phyloP scores from a whole-genome alignment of 2,113 vertebrate species.

The Malurus cyaneus region DNA sequence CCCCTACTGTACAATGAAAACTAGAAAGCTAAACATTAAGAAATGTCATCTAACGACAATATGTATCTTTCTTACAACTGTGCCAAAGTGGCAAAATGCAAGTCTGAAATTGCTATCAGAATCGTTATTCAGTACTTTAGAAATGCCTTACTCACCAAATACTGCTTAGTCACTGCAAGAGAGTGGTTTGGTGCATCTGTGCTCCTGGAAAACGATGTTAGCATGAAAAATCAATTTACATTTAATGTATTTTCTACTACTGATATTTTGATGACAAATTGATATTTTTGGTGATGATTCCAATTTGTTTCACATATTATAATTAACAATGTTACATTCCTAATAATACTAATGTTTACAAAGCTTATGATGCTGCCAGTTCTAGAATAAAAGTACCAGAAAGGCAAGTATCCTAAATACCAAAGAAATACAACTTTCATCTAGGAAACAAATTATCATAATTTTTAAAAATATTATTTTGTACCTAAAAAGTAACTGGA shows the following conservation, averaged over 20 bases:
- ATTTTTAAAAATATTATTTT: not conserved
- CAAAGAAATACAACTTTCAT: not conserved
- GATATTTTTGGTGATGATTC: not conserved
- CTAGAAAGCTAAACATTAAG: not conserved
- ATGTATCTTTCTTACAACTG: not conserved
- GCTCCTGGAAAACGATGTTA: not conserved
- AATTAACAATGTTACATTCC: not conserved
- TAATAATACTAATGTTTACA: not conserved
- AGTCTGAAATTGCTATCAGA: not conserved
- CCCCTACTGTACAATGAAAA: not conserved
- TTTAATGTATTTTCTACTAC: not conserved
- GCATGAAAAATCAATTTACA: not conserved
- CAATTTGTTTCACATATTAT: not conserved
- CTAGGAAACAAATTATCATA: not conserved
- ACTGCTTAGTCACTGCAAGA: constrained; percentile 14
- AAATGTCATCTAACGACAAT: not conserved
- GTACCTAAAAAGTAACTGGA: not conserved
- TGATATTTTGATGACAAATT: not conserved
- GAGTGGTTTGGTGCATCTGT: not conserved
- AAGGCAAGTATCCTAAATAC: not conserved
- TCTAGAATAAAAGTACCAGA: not conserved
- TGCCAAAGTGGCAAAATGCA: not conserved
- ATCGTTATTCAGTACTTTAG: not conserved
- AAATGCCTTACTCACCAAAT: not conserved
- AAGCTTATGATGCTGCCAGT: not conserved